A percentile compares a stretch with the other conserved stretches of the same genome.
Evolutionary conservation across 2,888 invertebrate genomes (phyloP).

Genomic region (Rhamnusium bicolor): DNA sequence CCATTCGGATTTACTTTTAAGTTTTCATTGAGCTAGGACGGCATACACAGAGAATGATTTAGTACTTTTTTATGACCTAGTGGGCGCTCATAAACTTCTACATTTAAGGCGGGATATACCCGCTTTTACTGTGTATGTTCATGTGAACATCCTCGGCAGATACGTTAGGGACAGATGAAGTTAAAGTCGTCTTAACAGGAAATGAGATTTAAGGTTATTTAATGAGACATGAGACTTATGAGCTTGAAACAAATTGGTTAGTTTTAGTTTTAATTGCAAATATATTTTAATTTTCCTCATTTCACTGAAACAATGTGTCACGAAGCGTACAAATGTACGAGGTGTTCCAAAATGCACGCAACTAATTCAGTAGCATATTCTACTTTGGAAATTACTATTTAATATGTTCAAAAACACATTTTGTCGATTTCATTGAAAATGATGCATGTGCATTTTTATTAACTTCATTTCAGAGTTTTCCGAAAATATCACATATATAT

Average conservation of each 20-base stretch:
- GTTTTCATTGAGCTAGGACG: conserved; percentile 21
- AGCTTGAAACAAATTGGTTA: conserved; percentile 36
- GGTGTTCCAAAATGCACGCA: too few species aligned
- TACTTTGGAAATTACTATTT: too few species aligned
- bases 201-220: conserved; percentile 43
- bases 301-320: neutral
- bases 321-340: neutral
- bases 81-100: conserved; percentile 26
- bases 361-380: too few species aligned
- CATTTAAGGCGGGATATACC: conserved; percentile 5
- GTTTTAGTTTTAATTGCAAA: conserved; percentile 22
- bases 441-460: too few species aligned
- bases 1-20: neutral
- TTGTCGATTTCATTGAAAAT: too few species aligned
- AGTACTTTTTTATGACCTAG: conserved; percentile 31
- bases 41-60: conserved; percentile 33
- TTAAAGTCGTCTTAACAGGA: conserved; percentile 40
- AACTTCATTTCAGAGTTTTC: too few species aligned
- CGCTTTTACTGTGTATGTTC: conserved; percentile 11
- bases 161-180: conserved; percentile 27
- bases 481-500: too few species aligned
- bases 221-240: conserved; percentile 42
- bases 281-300: neutral
- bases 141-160: conserved; percentile 25
- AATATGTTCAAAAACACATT: too few species aligned